Conservation (phyloP, 2,113 vertebrate genomes). For the Mus spicilegus region DNA sequence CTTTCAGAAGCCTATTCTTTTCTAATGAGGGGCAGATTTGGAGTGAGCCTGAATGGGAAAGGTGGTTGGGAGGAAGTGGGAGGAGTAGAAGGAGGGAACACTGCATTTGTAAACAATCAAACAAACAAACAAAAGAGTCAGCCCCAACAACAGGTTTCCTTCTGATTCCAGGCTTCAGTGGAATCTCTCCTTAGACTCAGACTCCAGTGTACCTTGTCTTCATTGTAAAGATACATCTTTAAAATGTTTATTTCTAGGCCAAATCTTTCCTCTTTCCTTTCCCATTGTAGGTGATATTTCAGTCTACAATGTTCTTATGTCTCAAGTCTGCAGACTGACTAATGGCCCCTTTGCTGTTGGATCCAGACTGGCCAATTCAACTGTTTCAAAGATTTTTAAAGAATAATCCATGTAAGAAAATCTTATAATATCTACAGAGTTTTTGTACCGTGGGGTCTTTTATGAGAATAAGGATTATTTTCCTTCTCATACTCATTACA, state of each 20-base stretch:
- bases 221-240: background rate
- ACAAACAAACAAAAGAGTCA: background rate
- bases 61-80: background rate
- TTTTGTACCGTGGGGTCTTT: background rate
- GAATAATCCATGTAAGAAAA: background rate
- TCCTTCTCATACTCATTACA: background rate
- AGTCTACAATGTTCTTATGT: background rate
- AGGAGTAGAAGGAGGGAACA: background rate
- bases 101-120: background rate
- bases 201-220: background rate
- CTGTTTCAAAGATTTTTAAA: background rate
- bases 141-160: background rate
- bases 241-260: background rate
- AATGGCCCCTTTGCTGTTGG: background rate
- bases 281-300: background rate
- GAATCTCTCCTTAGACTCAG: background rate
- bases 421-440: background rate
- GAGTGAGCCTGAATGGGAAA: background rate
- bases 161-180: background rate
- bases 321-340: background rate
- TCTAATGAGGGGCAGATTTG: background rate
- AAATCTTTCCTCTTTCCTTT: background rate
- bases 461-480: background rate
- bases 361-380: background rate
- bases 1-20: no score